These are phyloP conservation scores for Cebus imitator DNA, from an alignment of 2,113 vertebrate species.

Conservation along the genomic window DNA sequence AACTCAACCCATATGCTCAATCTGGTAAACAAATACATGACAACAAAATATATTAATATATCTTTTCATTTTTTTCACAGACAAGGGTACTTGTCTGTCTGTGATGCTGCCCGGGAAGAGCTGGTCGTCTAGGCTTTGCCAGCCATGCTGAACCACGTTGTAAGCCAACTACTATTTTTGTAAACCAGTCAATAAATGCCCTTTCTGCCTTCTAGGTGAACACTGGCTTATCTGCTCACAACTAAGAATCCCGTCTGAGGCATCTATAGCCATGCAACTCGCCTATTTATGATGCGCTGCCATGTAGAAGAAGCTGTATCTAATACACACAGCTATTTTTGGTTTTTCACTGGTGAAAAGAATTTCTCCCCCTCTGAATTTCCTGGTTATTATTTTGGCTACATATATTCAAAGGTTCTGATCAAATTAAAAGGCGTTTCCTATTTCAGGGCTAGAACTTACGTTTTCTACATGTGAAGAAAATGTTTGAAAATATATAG, in stretches of 20 bases:
- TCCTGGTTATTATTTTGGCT: conserved; percentile 11
- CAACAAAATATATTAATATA: neutral
- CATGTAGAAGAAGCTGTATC: conserved; percentile 30
- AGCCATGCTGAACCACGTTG: neutral
- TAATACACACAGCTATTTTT: conserved; percentile 49
- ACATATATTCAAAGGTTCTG: conserved; percentile 32
- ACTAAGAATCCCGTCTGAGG: neutral
- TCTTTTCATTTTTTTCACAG: neutral
- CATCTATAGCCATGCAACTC: neutral
- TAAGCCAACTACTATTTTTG: neutral
- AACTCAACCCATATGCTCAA: neutral
- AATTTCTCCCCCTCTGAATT: conserved; percentile 27
- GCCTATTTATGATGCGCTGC: conserved; percentile 55
- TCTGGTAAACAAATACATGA: neutral
- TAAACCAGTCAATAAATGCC: neutral
- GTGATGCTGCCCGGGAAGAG: neutral
- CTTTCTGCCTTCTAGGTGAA: neutral
- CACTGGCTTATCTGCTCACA: neutral
- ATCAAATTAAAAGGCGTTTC: neutral
- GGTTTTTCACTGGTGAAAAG: conserved; percentile 30
- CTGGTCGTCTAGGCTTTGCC: neutral
- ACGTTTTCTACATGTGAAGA: conserved; percentile 18
- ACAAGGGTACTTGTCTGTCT: neutral
- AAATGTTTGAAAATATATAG: neutral
- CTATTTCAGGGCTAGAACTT: neutral